Evolutionary conservation across 2,797 vertebrate species (phyloP), one percentile per base, ranked within the genome.

Genomic region (Chelonia mydas): DNA sequence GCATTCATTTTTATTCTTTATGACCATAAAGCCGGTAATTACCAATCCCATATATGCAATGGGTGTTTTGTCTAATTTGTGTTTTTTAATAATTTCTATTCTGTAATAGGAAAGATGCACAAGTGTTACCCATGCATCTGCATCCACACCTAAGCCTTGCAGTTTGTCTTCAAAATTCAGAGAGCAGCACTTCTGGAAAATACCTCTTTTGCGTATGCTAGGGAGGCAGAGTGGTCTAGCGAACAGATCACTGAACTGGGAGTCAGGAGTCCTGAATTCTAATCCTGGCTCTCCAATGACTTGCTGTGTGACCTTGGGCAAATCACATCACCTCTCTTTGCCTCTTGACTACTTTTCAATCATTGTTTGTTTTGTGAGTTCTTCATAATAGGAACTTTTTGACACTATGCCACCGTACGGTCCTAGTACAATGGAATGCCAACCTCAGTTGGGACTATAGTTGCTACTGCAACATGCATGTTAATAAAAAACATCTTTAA

Each of bases 381-480:
- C 59, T 61, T 61, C 59, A 33, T 16, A 33, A 61, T 17, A 61
- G n/a, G 92, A 87, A 4, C 83, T 89, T 94, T 61, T 49, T 57
- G 51, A 80, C 76, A 61, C 12, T 77, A 15, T n/a, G 57, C 55
- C 88, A 51, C 84, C 45, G 21, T 45, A 90, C 83, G 53, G 47
- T 54, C 72, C 28, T 21, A 55, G n/a, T n/a, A 65, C 31, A 50
- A 4, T 1, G 5, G 10, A 28, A 76, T 13, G 5, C 5, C 83
- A 57, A 3, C 15, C 61, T 86, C n/a, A 90, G n/a, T 76, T n/a
- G 6, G 13, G 72, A 27, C 12, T 87, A 53, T 82, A 0, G 2
- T 74, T 2, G 3, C n/a, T 76, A 61, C 28, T 61, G 16, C 5
- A 88, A 82, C 0, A 1, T 0, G 0, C 7, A 76, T 0, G 78